Percentiles rank a stretch among this genome's conserved stretches.
These are phyloP conservation scores for Brachyrhaphis roseni DNA, from an alignment of 2,797 vertebrate species.

Conservation along the genomic window DNA sequence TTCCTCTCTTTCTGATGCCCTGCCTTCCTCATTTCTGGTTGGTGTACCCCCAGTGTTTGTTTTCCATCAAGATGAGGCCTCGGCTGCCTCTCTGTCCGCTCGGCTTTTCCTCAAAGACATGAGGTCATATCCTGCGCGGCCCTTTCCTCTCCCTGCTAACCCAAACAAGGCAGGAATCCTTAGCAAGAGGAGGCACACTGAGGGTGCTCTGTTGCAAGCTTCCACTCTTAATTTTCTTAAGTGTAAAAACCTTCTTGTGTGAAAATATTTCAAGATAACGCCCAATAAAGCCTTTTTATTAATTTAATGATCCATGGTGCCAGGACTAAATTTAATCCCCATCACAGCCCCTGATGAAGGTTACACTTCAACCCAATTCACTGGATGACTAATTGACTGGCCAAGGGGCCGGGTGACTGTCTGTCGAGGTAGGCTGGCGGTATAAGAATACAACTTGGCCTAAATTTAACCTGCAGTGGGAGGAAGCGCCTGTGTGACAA, in stretches of 20 bases:
- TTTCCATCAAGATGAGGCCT: slow-evolving; percentile 75
- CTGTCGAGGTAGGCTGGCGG: slow-evolving; percentile 67
- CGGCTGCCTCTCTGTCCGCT: slow-evolving; percentile 68
- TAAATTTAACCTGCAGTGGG: slow-evolving; percentile 89
- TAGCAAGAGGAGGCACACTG: slow-evolving; percentile 49
- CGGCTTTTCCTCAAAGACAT: slow-evolving; percentile 83
- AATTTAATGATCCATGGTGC: slow-evolving; percentile 70
- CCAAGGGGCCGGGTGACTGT: slow-evolving; percentile 62
- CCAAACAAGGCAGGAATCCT: slow-evolving; percentile 82
- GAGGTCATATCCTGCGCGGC: slow-evolving; percentile 84
- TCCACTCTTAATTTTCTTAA: slow-evolving; percentile 23
- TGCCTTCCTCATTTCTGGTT: slow-evolving; percentile 32
- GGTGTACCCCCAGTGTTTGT: slow-evolving; percentile 62
- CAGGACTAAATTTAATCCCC: slow-evolving; percentile 71
- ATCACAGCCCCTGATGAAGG: slow-evolving; percentile 67
- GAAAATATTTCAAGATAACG: not conserved
- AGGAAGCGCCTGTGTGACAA: slow-evolving; percentile 95
- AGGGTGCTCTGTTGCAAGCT: slow-evolving; percentile 58
- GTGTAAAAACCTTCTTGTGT: not conserved
- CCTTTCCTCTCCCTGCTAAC: slow-evolving; percentile 82
- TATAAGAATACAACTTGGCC: slow-evolving; percentile 88
- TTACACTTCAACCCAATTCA: slow-evolving; percentile 67
- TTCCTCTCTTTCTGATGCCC: slow-evolving; percentile 9
- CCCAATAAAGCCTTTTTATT: slow-evolving; percentile 41
- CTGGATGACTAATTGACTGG: slow-evolving; percentile 72